phyloP scores from a whole-genome alignment of 2,113 vertebrate species.

The Mugil cephalus region DNA sequence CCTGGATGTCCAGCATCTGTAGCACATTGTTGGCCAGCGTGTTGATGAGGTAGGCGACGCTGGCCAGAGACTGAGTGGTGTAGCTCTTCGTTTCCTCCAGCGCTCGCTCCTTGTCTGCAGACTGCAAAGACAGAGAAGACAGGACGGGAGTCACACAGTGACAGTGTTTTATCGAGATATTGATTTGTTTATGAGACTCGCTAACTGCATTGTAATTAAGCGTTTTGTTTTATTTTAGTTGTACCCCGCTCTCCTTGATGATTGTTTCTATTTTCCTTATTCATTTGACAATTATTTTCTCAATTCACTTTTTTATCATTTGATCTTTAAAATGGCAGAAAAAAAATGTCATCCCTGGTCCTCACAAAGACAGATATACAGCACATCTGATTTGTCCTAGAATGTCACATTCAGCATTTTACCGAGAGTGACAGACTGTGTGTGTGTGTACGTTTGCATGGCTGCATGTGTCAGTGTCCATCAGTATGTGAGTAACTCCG shows the following conservation, averaged over 20 bases:
- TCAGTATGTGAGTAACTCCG: constrained; percentile 13
- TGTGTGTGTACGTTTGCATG: constrained; percentile 9
- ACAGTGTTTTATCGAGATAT: background rate
- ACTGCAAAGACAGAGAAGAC: constrained; percentile 75
- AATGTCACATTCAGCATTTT: constrained; percentile 20
- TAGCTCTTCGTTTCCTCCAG: constrained; percentile 99
- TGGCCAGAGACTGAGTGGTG: constrained; percentile 96
- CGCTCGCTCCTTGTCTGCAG: constrained; percentile 93
- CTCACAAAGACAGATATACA: background rate
- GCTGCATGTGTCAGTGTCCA: constrained; percentile 8
- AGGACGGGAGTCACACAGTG: constrained; percentile 1
- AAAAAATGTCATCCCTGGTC: background rate
- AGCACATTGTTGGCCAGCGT: constrained; percentile 99
- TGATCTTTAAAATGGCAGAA: background rate
- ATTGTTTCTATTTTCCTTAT: too few relatives aligned
- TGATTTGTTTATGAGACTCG: too few relatives aligned
- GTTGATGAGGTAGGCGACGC: constrained; percentile 98
- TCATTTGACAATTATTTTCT: too few relatives aligned
- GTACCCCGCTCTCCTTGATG: too few relatives aligned
- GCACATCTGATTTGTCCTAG: constrained; percentile 7
- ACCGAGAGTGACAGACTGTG: background rate
- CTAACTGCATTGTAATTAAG: too few relatives aligned
- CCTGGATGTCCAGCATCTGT: constrained; percentile 98
- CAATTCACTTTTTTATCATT: too few relatives aligned
- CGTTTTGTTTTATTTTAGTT: too few relatives aligned